Percentiles rank a stretch among this genome's conserved stretches.
These are phyloP conservation scores for Athalia cordata DNA, from an alignment of 2,888 invertebrate genomes.

Conservation along the genomic window DNA sequence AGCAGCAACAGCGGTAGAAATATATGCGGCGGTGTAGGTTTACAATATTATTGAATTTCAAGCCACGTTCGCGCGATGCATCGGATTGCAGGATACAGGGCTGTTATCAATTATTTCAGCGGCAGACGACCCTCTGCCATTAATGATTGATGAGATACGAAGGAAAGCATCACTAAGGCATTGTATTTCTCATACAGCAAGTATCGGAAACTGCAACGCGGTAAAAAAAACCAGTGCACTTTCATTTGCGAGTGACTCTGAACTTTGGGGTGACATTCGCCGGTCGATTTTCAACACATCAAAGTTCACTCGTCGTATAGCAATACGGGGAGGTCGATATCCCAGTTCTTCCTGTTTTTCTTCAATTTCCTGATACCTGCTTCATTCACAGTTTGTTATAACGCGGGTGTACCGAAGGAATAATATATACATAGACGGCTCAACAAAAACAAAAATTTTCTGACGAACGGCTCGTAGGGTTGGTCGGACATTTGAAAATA, in stretches of 20 bases:
- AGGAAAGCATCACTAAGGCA: constrained; percentile 33
- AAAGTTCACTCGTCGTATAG: not conserved
- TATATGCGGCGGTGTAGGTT: not conserved
- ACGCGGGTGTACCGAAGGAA: not conserved
- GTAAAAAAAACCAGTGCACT: constrained; percentile 11
- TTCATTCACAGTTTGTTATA: not conserved
- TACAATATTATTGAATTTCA: constrained; percentile 31
- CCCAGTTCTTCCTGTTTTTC: constrained; percentile 12
- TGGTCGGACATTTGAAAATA: not conserved
- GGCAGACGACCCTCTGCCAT: constrained; percentile 5
- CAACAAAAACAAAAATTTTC: constrained; percentile 24
- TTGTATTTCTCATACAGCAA: constrained; percentile 5
- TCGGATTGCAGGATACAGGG: constrained; percentile 6
- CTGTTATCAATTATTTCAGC: constrained; percentile 26
- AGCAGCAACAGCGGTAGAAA: not conserved
- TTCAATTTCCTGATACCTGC: constrained; percentile 8
- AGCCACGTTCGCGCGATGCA: constrained; percentile 16
- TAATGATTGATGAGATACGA: constrained; percentile 37
- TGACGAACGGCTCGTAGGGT: not conserved
- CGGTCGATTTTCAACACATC: not conserved
- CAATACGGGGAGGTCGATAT: constrained; percentile 2
- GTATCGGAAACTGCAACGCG: not conserved
- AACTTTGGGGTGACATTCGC: not conserved
- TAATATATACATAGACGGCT: not conserved
- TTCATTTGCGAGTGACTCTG: not conserved